Evolutionary conservation across 2,113 vertebrate species (phyloP).

Genomic region (Tylochromis polylepis): DNA sequence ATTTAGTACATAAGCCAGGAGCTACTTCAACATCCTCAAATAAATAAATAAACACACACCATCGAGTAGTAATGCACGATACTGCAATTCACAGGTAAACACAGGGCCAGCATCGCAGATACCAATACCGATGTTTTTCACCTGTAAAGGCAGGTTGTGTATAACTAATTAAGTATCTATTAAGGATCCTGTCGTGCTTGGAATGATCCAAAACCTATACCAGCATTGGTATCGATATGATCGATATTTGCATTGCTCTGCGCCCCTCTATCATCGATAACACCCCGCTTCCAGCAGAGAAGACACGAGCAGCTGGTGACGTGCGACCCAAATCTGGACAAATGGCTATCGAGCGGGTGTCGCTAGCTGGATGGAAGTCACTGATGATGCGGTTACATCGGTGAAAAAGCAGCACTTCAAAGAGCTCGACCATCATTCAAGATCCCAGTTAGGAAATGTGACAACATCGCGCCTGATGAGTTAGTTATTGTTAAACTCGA

Average conservation of each 20-base stretch:
- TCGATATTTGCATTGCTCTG: background rate
- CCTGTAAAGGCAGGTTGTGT: background rate
- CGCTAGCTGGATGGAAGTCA: background rate
- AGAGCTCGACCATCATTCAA: background rate
- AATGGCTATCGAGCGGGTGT: accelerated
- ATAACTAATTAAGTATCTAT: background rate
- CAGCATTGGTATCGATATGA: background rate
- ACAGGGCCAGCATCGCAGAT: background rate
- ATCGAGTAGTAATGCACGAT: background rate
- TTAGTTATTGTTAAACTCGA: background rate
- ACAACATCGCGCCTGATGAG: accelerated
- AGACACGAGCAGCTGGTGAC: background rate
- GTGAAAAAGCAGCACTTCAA: background rate
- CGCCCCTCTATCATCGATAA: background rate
- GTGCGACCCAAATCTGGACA: background rate
- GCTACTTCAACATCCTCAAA: background rate
- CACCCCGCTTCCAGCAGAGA: background rate
- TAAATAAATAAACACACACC: background rate
- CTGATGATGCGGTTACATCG: background rate
- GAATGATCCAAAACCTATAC: background rate
- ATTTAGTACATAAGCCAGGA: background rate
- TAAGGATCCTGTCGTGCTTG: background rate
- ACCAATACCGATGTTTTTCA: background rate
- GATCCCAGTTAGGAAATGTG: background rate
- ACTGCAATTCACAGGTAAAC: background rate